These are phyloP conservation scores for Helostoma temminkii DNA, from an alignment of 2,797 vertebrate genomes.

Conservation along the genomic window DNA sequence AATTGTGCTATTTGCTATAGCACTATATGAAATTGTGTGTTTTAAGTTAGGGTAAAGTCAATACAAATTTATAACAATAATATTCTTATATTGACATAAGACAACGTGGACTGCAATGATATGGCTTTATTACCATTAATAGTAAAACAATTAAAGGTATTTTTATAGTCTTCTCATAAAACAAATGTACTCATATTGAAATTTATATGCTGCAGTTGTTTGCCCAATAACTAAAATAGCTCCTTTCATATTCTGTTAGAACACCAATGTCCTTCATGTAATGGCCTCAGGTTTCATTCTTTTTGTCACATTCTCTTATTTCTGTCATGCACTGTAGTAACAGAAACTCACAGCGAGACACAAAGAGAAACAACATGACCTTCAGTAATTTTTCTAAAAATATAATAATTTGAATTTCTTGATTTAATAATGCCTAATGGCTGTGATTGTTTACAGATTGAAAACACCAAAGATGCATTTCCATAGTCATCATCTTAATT, in stretches of 20 bases:
- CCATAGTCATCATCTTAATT: background rate
- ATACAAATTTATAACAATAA: background rate
- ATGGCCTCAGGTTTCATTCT: background rate
- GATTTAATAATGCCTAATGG: background rate
- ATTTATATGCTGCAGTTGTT: background rate
- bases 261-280: background rate
- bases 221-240: background rate
- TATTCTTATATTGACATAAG: background rate
- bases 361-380: background rate
- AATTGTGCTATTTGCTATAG: too few relatives aligned
- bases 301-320: background rate
- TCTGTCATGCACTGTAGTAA: background rate
- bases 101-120: background rate
- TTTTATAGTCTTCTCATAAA: background rate
- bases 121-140: background rate
- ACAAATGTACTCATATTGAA: background rate
- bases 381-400: background rate
- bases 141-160: background rate
- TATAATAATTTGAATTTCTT: background rate
- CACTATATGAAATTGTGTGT: too few relatives aligned
- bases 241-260: background rate
- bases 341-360: background rate
- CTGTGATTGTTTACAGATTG: background rate
- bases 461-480: slow-evolving; percentile 1
- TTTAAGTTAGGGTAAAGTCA: background rate